Evolutionary conservation across 2,888 invertebrate genomes (phyloP), one percentile per base, ranked within the genome.

Genomic region (Polyommatus icarus): DNA sequence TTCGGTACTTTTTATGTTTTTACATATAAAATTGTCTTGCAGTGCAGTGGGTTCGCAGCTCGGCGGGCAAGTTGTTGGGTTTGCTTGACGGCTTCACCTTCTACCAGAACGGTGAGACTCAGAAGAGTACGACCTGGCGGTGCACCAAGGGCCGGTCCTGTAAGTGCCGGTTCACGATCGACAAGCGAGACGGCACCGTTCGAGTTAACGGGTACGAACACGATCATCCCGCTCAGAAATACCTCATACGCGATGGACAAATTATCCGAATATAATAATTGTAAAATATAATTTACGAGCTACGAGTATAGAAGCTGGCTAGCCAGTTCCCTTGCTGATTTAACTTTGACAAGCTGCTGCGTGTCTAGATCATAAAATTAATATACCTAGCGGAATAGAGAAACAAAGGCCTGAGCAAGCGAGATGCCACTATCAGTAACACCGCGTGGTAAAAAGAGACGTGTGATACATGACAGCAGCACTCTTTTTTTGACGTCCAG

Each of bases 1-100:
- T 40, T 40, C 40, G 40, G 40, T 10, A 46, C 10, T 46, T 46
- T 46, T 10, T 46, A 46, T 54, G 54, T 18, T 15, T 54, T 54
- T 18, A 54, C 54, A 54, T 59, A 8, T 59, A 18, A 18, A 24
- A 61, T 61, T 12, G 12, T 61, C 61, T 79, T 79, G 78, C 80
- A 82, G 83, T 84, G 20, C 50, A 71, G 61, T 82, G 81, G 80
- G 82, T 82, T 1, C 78, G 32, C 7, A 83, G 80, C 59, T 71
- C 36, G 20, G 54, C 59, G n/a, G 83, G 84, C 0, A 83, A 80
- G 57, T 32, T 24, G 18, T 61, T 84, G 50, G 81, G 82, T 0
- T 76, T 84, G 12, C 29, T 83, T 32, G 77, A 83, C 6, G 82
- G 82, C 6, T 84, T 82, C 61, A 83, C 83, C 0, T 85, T 83